These are phyloP conservation scores for Myodes glareolus DNA, from an alignment of 2,113 vertebrate species.

Conservation along the genomic window DNA sequence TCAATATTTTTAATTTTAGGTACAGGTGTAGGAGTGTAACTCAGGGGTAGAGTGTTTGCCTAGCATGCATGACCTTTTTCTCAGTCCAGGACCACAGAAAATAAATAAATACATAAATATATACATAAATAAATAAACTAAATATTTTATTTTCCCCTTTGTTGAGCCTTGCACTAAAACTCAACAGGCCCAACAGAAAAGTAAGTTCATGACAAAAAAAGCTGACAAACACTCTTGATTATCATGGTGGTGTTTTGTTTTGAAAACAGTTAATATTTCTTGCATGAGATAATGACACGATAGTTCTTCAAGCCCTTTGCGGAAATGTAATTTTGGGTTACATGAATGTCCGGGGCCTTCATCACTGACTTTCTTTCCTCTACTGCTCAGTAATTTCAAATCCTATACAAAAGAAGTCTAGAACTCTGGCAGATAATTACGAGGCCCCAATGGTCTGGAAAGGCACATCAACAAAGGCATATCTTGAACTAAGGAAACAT, in stretches of 20 bases:
- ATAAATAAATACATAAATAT: background rate
- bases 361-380: background rate
- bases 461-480: background rate
- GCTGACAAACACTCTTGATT: background rate
- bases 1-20: background rate
- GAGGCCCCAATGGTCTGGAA: background rate
- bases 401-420: background rate
- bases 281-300: background rate
- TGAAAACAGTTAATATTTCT: background rate
- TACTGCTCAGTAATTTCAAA: constrained; percentile 2
- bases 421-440: background rate
- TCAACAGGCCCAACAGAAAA: constrained; percentile 20
- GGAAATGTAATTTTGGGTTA: constrained; percentile 37
- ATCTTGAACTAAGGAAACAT: background rate
- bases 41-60: background rate
- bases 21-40: background rate
- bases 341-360: background rate
- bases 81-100: background rate
- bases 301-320: background rate
- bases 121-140: background rate
- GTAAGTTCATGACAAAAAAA: constrained; percentile 20
- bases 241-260: background rate
- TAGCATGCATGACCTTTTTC: background rate
- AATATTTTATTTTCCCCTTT: background rate
- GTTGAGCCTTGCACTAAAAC: background rate